Percentiles rank a stretch among this genome's conserved stretches.
phyloP scores from a whole-genome alignment of 2,797 vertebrate genomes.

The Chiropotes sagulatus region DNA sequence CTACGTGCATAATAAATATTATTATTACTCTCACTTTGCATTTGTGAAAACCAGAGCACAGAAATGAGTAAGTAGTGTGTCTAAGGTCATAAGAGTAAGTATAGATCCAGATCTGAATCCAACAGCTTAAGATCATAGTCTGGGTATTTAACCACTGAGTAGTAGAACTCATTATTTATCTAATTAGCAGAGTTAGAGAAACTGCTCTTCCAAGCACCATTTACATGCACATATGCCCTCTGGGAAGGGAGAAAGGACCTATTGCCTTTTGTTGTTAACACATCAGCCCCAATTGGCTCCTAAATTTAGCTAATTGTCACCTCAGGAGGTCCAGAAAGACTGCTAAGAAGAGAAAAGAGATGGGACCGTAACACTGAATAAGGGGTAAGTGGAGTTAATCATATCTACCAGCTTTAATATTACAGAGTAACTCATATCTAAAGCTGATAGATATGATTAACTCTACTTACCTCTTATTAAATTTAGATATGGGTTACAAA shows the following conservation, averaged over 20 bases:
- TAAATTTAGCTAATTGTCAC: slow-evolving; percentile 38
- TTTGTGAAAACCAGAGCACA: not conserved
- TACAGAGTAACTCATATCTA: not conserved
- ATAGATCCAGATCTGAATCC: not conserved
- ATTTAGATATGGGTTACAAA: not conserved
- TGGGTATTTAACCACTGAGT: not conserved
- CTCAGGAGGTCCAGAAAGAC: not conserved
- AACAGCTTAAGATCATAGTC: not conserved
- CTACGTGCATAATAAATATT: not conserved
- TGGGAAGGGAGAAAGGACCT: not conserved
- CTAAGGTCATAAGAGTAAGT: not conserved
- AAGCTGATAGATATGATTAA: not conserved
- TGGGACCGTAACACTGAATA: not conserved
- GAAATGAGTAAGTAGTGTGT: not conserved
- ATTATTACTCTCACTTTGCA: not conserved
- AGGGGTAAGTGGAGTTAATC: not conserved
- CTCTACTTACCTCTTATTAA: not conserved
- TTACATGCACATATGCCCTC: not conserved
- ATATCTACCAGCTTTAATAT: not conserved
- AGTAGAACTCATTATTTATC: slow-evolving; percentile 1
- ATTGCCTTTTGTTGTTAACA: not conserved
- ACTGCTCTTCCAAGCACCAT: not conserved
- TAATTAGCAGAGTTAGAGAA: not conserved
- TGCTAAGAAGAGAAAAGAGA: not conserved
- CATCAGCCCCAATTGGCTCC: not conserved